Conservation (phyloP, 30 jellyfish, hydroid and myxozoan species). For the Pelagia noctiluca region DNA sequence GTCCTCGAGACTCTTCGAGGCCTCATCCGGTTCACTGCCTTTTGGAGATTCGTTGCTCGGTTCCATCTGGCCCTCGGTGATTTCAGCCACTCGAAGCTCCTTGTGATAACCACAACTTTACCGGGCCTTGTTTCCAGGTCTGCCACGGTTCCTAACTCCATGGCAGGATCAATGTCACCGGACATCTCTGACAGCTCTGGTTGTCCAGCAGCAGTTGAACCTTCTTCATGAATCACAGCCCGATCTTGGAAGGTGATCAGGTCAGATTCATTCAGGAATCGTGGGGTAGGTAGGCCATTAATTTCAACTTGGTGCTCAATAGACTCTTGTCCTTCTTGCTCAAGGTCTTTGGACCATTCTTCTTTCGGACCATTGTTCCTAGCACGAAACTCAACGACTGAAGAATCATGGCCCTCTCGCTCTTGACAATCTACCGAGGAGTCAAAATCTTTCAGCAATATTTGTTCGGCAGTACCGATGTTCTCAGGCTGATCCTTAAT, state of each 20-base stretch:
- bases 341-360: neutral
- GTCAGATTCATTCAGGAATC: neutral
- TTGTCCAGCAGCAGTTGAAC: neutral
- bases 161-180: constrained; percentile 41
- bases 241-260: neutral
- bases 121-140: constrained; percentile 32
- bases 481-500: neutral
- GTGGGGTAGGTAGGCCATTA: neutral
- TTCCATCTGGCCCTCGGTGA: constrained; percentile 39
- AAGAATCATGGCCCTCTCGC: neutral
- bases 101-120: constrained; percentile 43
- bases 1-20: neutral
- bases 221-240: neutral
- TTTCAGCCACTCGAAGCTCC: constrained; percentile 49
- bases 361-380: neutral
- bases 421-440: neutral
- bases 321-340: neutral
- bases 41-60: constrained; percentile 20
- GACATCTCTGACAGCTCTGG: neutral
- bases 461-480: neutral
- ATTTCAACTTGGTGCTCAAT: too few species aligned
- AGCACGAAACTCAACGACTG: neutral
- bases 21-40: constrained; percentile 40
- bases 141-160: constrained; percentile 66
- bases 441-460: neutral